Base-by-base conservation (phyloP, 2,888 invertebrate species). In the Catocala sponsa region DNA sequence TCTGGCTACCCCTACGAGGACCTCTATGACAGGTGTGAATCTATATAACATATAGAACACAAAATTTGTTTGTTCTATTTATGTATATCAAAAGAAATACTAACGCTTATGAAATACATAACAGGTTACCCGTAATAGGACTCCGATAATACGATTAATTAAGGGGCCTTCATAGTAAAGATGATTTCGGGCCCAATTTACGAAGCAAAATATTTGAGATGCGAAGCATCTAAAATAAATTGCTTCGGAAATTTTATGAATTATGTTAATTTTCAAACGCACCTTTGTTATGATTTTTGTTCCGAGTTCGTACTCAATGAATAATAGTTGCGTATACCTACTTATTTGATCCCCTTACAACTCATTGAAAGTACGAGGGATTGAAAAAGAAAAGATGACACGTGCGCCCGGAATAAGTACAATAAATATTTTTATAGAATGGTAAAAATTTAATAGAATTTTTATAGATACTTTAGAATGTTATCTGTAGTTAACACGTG, bases 131-230 rank as follows among this genome's bases (percentile, higher is more conserved):
- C 13, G 6, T 50, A 61, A 64, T 59, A 43, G 51, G 62, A 59
- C 65, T 64, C 59, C 62, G 38, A 64, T 68, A 59, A 68, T 55
- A 44, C 6, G 62, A 68, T 68, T 62, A 59, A 59, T 62, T 52
- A 62, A 12, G 47, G 10, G 33, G 49, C 25, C 51, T 54, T 43
- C 10, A 55, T 11, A 12, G 42, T 33, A 9, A 12, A 25, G 41
- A 43, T 5, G 25, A 55, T 38, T 58, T 53, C 15, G 12, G n/a
- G 43, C 15, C 11, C 54, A 54, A 50, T 53, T 48, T 51, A 32
- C 42, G 33, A 25, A 25, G 25, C 2, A 54, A 48, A 59, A 56
- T 53, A 13, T 46, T 41, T 41, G 38, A 64, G 33, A 38, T 43
- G 41, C 9, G 25, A 55, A 55, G 13, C 44, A 44, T 50, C 33